Evolutionary conservation across 2,113 vertebrate species (phyloP).

Genomic region (Chionodraco myersi): DNA sequence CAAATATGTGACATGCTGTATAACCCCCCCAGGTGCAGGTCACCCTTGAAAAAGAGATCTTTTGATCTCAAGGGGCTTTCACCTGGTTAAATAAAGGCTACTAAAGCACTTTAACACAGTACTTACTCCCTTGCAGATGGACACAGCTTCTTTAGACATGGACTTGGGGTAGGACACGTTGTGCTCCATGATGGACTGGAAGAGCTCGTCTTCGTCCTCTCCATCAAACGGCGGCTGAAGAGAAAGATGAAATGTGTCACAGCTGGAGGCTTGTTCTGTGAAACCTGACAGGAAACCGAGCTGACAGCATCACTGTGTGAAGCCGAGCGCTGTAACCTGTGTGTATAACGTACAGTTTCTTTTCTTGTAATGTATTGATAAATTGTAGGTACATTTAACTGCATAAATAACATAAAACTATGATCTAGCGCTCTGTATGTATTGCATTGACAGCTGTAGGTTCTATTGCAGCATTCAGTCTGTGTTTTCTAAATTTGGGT

Average conservation of each 20-base stretch:
- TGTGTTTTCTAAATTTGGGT: too few species aligned
- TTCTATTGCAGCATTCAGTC: neutral
- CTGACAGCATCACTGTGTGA: neutral
- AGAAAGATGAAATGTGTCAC: constrained; percentile 1
- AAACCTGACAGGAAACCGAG: neutral
- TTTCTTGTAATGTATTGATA: neutral
- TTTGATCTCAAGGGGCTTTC: too few species aligned
- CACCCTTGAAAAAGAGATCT: too few species aligned
- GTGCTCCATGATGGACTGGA: constrained; percentile 99
- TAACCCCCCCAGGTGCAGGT: neutral
- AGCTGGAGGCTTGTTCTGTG: neutral
- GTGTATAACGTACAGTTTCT: neutral
- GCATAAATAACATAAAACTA: neutral
- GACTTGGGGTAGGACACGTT: constrained; percentile 98
- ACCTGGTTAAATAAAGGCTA: too few species aligned
- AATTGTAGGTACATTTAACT: neutral
- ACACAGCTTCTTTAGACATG: constrained; percentile 97
- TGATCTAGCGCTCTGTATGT: neutral
- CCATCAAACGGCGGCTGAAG: constrained; percentile 95
- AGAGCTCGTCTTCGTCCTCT: constrained; percentile 97
- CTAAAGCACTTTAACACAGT: neutral
- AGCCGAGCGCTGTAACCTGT: neutral
- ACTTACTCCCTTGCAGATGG: constrained; percentile 94
- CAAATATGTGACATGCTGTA: neutral
- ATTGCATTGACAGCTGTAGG: neutral